These are phyloP conservation scores for Galbula dea DNA, from an alignment of 2,113 vertebrate genomes.

Conservation along the genomic window DNA sequence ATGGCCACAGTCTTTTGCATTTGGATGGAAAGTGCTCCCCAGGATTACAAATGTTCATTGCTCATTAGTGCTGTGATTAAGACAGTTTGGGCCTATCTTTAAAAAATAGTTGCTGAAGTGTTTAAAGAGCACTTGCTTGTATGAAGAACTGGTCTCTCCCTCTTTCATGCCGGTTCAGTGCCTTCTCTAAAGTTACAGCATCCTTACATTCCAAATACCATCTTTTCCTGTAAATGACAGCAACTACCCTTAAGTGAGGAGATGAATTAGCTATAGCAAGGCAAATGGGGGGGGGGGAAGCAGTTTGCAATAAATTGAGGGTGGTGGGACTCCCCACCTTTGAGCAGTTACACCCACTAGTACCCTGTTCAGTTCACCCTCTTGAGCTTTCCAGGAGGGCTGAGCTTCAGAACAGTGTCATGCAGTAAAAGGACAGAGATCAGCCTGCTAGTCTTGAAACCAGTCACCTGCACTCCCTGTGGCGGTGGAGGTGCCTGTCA, in stretches of 20 bases:
- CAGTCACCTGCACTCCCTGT: accelerated
- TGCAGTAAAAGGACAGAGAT: background rate
- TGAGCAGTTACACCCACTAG: background rate
- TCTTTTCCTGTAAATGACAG: background rate
- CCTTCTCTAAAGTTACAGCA: background rate
- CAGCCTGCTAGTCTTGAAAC: background rate
- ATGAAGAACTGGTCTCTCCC: background rate
- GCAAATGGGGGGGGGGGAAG: accelerated
- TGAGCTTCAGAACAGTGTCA: background rate
- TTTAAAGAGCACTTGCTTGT: background rate
- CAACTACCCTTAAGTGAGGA: background rate
- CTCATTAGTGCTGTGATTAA: background rate
- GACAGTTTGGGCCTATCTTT: background rate
- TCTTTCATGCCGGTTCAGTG: background rate
- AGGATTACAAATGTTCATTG: background rate
- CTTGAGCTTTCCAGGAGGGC: background rate
- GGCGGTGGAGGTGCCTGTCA: background rate
- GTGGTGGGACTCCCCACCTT: background rate
- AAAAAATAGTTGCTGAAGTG: background rate
- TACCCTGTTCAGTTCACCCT: background rate
- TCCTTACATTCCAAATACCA: background rate
- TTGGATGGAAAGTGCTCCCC: background rate
- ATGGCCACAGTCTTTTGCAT: background rate
- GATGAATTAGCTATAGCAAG: background rate
- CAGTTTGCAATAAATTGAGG: background rate